phyloP scores from a whole-genome alignment of 2,797 vertebrate species.

The Babyrousa celebensis region DNA sequence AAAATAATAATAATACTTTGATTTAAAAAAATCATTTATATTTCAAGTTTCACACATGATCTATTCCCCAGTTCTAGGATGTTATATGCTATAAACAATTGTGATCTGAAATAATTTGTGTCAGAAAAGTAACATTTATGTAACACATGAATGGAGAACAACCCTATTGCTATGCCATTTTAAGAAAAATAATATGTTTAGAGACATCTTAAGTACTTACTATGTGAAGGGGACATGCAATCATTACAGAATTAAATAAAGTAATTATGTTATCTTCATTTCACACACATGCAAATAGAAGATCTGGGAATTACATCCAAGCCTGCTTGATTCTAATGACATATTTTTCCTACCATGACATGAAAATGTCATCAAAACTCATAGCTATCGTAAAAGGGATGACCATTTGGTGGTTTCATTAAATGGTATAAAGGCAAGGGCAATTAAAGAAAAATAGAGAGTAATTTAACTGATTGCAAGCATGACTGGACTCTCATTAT shows the following conservation, averaged over 20 bases:
- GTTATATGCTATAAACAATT: neutral
- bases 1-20: neutral
- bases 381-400: neutral
- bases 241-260: conserved; percentile 4
- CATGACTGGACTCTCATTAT: neutral
- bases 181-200: conserved; percentile 4
- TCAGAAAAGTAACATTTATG: neutral
- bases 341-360: neutral
- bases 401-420: neutral
- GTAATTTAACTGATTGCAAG: neutral
- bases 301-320: neutral
- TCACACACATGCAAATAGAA: neutral
- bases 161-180: neutral
- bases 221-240: neutral
- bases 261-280: neutral
- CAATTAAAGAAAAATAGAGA: neutral
- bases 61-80: neutral
- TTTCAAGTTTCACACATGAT: neutral
- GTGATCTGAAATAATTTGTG: neutral
- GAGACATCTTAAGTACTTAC: neutral
- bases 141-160: neutral
- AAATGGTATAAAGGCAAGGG: neutral
- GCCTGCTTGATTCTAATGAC: neutral
- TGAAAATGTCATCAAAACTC: neutral
- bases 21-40: neutral